Evolutionary conservation across 2,113 vertebrate genomes (phyloP).

Genomic region (Bombycilla garrulus): DNA sequence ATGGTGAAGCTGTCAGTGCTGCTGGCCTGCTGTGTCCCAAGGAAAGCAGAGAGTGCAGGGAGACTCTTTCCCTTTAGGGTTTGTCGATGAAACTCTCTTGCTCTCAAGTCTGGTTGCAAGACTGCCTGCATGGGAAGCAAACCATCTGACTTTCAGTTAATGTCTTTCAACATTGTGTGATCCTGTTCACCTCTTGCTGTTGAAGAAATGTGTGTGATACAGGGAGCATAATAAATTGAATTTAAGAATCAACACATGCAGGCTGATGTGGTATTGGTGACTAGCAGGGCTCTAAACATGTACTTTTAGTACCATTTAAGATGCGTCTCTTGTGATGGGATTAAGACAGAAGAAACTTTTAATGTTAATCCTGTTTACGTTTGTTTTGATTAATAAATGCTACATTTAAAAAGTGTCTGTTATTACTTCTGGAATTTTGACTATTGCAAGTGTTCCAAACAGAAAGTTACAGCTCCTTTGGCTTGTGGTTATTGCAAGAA

Average conservation of each 20-base stretch:
- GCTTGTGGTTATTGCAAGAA: not conserved
- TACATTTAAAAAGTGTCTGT: not conserved
- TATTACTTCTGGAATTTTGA: not conserved
- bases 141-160: not conserved
- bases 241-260: not conserved
- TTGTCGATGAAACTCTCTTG: not conserved
- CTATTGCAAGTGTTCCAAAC: not conserved
- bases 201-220: not conserved
- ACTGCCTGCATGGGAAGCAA: not conserved
- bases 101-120: not conserved
- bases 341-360: not conserved
- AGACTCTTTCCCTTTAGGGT: not conserved
- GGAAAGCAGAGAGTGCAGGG: not conserved
- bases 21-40: not conserved
- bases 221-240: not conserved
- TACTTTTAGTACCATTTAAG: not conserved
- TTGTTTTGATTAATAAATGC: not conserved
- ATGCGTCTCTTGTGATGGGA: not conserved
- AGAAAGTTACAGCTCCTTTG: not conserved
- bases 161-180: not conserved
- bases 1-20: not conserved
- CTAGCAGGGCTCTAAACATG: accelerated
- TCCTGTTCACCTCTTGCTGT: not conserved
- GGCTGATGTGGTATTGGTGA: not conserved
- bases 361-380: not conserved